phyloP scores from a whole-genome alignment of 2,888 invertebrate genomes.

The Epinotia brunnichana region DNA sequence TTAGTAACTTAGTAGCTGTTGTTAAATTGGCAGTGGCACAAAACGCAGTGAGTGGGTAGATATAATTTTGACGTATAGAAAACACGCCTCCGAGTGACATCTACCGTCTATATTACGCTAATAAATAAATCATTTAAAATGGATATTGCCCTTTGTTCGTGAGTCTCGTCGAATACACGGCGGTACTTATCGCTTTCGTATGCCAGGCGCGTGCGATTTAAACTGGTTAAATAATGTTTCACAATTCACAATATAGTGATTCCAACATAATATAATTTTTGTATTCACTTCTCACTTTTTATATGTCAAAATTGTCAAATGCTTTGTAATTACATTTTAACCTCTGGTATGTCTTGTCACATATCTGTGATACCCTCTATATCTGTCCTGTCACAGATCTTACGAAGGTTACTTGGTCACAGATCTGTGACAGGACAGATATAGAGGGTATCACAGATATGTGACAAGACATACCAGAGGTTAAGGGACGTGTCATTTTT shows the following conservation, averaged over 20 bases:
- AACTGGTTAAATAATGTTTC: neutral
- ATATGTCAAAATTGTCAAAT: neutral
- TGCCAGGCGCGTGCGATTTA: conserved; percentile 7
- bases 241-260: neutral
- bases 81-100: conserved; percentile 19
- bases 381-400: too few relatives aligned
- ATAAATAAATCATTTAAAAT: conserved; percentile 23
- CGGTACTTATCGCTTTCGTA: conserved; percentile 16
- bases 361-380: too few relatives aligned
- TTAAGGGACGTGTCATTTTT: conserved; percentile 1
- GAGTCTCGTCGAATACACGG: conserved; percentile 15
- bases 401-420: too few relatives aligned
- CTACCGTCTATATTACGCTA: conserved; percentile 30
- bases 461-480: too few relatives aligned
- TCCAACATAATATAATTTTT: neutral
- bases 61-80: conserved; percentile 21
- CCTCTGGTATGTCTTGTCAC: too few relatives aligned
- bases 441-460: too few relatives aligned
- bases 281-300: neutral
- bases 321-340: neutral
- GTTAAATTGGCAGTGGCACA: conserved; percentile 6
- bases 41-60: conserved; percentile 11
- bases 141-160: conserved; percentile 26
- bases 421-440: too few relatives aligned
- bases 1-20: conserved; percentile 2